A percentile compares a stretch with the other conserved stretches of the same genome.
Conservation (phyloP, 2,797 vertebrate species). For the Cheirogaleus major region DNA sequence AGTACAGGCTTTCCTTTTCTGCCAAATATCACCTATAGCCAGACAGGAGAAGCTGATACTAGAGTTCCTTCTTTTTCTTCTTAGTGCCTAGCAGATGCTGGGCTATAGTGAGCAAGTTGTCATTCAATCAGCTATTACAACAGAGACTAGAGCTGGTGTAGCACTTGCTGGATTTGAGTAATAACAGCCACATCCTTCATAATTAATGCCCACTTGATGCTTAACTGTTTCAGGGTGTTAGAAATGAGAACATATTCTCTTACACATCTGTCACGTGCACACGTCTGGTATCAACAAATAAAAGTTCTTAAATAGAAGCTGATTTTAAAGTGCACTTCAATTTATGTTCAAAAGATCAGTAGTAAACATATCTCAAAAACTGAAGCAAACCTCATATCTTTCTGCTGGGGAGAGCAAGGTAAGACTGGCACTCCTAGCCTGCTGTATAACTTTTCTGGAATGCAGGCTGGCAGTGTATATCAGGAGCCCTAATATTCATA, state of each 20-base stretch:
- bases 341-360: background rate
- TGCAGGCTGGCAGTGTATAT: background rate
- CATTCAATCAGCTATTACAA: background rate
- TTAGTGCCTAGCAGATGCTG: background rate
- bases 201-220: background rate
- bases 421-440: background rate
- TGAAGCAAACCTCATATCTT: background rate
- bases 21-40: background rate
- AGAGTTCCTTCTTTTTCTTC: background rate
- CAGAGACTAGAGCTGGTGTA: background rate
- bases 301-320: background rate
- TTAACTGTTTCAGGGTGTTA: background rate
- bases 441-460: background rate
- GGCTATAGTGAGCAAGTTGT: background rate
- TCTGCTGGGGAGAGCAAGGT: no score
- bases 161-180: background rate
- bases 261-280: no score
- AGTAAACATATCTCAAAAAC: background rate
- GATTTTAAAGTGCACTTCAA: background rate
- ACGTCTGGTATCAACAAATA: no score
- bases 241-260: background rate
- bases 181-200: no score
- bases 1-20: background rate
- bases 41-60: background rate
- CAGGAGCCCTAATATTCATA: background rate